Evolutionary conservation across 2,113 vertebrate species (phyloP).

Genomic region (Vulpes vulpes): DNA sequence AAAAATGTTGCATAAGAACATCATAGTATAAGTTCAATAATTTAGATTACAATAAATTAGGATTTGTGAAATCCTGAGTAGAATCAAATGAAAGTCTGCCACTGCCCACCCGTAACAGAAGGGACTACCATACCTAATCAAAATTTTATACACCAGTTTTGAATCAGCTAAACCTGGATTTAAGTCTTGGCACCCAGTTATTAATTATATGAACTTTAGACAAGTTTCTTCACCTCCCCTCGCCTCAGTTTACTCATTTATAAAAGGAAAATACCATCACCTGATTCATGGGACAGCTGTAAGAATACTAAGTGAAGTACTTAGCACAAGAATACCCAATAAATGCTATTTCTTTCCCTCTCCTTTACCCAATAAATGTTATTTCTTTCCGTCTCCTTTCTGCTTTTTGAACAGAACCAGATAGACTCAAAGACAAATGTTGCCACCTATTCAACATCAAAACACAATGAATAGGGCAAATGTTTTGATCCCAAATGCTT

Average conservation of each 20-base stretch:
- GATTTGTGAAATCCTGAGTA: not conserved
- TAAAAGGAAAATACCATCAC: not conserved
- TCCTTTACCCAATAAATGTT: not conserved
- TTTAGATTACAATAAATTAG: not conserved
- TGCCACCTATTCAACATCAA: slow-evolving; percentile 21
- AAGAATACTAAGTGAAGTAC: not conserved
- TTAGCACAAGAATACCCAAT: not conserved
- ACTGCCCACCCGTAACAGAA: not conserved
- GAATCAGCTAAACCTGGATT: not conserved
- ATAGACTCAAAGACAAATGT: not conserved
- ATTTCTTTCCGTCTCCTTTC: not conserved
- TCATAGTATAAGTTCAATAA: not conserved
- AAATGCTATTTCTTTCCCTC: not conserved
- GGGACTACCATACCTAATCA: not conserved
- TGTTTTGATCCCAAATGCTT: slow-evolving; percentile 20
- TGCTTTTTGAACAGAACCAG: slow-evolving; percentile 4
- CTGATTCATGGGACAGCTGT: not conserved
- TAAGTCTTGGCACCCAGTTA: not conserved
- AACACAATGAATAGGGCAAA: slow-evolving; percentile 7
- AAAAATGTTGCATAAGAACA: not conserved
- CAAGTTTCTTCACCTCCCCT: not conserved
- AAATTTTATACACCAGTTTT: not conserved
- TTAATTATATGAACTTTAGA: not conserved
- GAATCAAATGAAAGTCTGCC: not conserved
- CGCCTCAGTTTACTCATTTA: not conserved